phyloP scores from a whole-genome alignment of 2,888 invertebrate species.

The Aromia moschata region DNA sequence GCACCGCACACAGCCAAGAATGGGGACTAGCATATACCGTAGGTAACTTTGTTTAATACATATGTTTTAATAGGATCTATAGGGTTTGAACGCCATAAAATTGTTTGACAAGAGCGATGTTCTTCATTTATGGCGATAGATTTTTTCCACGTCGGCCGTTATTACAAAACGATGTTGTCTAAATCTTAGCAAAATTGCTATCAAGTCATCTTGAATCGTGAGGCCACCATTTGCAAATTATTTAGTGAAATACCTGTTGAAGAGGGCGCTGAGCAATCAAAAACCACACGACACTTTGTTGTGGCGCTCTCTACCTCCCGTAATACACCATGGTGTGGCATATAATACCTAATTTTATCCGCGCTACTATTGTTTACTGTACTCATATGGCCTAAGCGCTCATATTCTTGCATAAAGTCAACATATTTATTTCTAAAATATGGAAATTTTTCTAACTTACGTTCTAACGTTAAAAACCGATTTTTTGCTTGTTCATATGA shows the following conservation, averaged over 20 bases:
- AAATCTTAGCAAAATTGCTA: constrained; percentile 18
- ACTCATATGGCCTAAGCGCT: neutral
- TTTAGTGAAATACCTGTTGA: constrained; percentile 13
- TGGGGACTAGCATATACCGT: constrained; percentile 14
- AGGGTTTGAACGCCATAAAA: constrained; percentile 19
- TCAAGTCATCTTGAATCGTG: constrained; percentile 19
- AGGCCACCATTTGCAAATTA: constrained; percentile 24
- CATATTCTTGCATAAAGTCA: constrained; percentile 14
- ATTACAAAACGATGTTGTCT: constrained; percentile 25
- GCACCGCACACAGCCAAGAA: constrained; percentile 17
- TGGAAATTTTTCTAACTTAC: constrained; percentile 19
- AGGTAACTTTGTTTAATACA: constrained; percentile 14
- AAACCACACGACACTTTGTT: constrained; percentile 24
- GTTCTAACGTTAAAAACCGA: constrained; percentile 27
- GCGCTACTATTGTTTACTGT: neutral
- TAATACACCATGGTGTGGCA: neutral
- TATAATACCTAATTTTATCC: neutral
- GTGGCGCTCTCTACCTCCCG: constrained; percentile 1
- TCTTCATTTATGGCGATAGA: constrained; percentile 21
- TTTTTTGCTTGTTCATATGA: constrained; percentile 20
- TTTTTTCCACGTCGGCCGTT: constrained; percentile 22
- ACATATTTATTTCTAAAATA: constrained; percentile 27
- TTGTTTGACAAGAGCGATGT: constrained; percentile 16
- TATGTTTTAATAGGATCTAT: neutral
- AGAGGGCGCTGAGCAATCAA: constrained; percentile 5